phyloP scores from a whole-genome alignment of 2,113 vertebrate species.

The Amphilophus citrinellus region DNA sequence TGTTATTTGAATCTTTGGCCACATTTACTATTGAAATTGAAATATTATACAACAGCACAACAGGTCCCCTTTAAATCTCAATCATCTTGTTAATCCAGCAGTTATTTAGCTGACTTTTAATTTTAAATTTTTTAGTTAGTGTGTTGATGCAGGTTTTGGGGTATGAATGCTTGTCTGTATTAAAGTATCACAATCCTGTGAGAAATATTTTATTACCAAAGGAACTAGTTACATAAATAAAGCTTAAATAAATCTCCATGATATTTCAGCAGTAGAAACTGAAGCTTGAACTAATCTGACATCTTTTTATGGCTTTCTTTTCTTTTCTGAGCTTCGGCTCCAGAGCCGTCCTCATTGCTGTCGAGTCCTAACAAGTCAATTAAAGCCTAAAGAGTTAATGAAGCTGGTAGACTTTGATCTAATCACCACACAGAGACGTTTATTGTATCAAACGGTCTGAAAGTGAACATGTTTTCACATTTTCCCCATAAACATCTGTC shows the following conservation, averaged over 20 bases:
- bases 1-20: too few species aligned
- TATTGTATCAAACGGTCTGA: not conserved
- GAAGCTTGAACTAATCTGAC: not conserved
- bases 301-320: not conserved
- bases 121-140: not conserved
- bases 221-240: not conserved
- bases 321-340: not conserved
- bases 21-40: too few species aligned
- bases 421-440: not conserved
- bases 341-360: not conserved
- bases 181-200: not conserved
- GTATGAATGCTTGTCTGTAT: not conserved
- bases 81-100: not conserved
- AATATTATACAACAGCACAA: not conserved
- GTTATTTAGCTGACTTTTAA: not conserved
- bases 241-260: not conserved
- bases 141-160: not conserved
- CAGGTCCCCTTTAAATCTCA: not conserved
- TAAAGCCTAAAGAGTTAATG: not conserved
- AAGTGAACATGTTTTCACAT: not conserved
- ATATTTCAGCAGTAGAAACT: not conserved
- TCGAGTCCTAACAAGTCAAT: not conserved
- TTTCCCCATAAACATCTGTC: constrained; percentile 22
- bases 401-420: not conserved
- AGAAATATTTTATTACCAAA: not conserved